Conservation (phyloP, 2,888 invertebrate species). For the Platerodrilus igneus region DNA sequence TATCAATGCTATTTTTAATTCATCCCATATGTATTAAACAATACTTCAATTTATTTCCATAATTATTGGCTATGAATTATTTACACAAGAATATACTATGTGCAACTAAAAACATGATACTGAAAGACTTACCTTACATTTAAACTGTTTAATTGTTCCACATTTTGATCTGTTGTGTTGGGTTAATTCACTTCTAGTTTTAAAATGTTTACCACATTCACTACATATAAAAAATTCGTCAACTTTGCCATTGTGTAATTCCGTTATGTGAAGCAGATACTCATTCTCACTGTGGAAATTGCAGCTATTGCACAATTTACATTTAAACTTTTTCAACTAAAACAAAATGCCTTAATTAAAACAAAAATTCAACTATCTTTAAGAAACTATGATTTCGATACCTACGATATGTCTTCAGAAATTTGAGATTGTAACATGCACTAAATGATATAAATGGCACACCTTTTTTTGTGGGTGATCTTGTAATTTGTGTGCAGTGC, state of each 20-base stretch:
- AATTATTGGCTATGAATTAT: too few relatives aligned
- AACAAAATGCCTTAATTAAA: not conserved
- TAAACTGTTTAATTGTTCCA: conserved; percentile 45
- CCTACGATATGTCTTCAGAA: too few relatives aligned
- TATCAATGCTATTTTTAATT: too few relatives aligned
- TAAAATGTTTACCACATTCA: conserved; percentile 48
- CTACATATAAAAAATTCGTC: conserved; percentile 44
- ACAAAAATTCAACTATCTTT: not conserved
- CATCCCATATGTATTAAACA: too few relatives aligned
- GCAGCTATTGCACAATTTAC: conserved; percentile 31
- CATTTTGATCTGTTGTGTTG: conserved; percentile 45
- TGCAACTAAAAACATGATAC: too few relatives aligned
- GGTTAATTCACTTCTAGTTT: conserved; percentile 43
- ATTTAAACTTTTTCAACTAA: conserved; percentile 19
- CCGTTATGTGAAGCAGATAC: conserved; percentile 44
- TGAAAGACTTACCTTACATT: conserved; percentile 44
- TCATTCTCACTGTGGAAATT: conserved; percentile 41
- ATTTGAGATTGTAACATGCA: too few relatives aligned
- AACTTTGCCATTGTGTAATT: conserved; percentile 43
- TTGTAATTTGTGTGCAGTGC: conserved; percentile 33
- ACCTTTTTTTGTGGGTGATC: conserved; percentile 13
- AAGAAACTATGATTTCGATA: too few relatives aligned
- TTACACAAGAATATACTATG: too few relatives aligned
- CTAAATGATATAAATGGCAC: too few relatives aligned
- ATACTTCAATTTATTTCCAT: too few relatives aligned